Conservation (phyloP, 2,113 vertebrate species). For the Triplophysa siluroides region DNA sequence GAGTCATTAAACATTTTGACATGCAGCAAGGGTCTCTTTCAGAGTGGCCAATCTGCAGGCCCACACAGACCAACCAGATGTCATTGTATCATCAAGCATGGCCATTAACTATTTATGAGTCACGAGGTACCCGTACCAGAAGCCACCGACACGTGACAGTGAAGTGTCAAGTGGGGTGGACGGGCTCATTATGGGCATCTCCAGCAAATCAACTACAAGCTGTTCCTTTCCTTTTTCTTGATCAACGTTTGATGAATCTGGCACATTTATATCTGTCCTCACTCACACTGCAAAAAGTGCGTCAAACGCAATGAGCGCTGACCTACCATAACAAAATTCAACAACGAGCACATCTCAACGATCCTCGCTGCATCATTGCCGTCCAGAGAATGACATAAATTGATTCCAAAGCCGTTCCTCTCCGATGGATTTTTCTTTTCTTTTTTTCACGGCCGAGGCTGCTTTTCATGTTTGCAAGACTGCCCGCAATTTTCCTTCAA, state of each 20-base stretch:
- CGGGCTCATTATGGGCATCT: conserved; percentile 40
- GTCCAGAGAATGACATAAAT: background rate
- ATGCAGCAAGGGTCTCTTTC: conserved; percentile 49
- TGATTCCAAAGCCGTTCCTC: conserved; percentile 46
- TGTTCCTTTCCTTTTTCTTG: conserved; percentile 1
- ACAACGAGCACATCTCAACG: background rate
- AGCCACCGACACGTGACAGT: conserved; percentile 52
- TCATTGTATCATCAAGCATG: conserved; percentile 61
- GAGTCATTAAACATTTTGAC: conserved; percentile 37
- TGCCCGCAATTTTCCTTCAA: conserved; percentile 62
- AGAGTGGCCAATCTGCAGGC: conserved; percentile 39
- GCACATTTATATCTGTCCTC: conserved; percentile 4
- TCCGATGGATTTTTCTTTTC: conserved; percentile 51
- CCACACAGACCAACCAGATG: conserved; percentile 64
- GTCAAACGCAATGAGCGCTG: conserved; percentile 4
- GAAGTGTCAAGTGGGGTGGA: conserved; percentile 37
- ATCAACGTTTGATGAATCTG: conserved; percentile 51
- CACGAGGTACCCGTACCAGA: conserved; percentile 57
- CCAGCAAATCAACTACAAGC: conserved; percentile 31
- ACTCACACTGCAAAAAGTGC: background rate
- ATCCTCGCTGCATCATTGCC: conserved; percentile 8
- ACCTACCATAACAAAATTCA: conserved; percentile 32
- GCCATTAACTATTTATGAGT: conserved; percentile 70
- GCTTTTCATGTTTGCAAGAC: conserved; percentile 53
- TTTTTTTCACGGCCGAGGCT: conserved; percentile 46